Conservation (phyloP, 1,140 invertebrate species). For the Helicoverpa zea region DNA sequence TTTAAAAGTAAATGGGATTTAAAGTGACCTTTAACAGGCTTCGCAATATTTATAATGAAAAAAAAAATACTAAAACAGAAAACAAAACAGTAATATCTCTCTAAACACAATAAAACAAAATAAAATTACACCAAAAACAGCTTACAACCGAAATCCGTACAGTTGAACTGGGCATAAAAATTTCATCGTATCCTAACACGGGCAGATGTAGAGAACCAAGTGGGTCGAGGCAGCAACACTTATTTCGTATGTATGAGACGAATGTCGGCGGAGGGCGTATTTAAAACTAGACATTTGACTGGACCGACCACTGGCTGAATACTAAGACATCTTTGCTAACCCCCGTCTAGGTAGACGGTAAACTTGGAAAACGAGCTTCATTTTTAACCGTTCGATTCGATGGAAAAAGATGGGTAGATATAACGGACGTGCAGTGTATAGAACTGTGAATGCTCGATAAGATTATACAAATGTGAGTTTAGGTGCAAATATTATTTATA, state of each 20-base stretch:
- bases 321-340: slow-evolving; percentile 46
- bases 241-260: slow-evolving; percentile 77
- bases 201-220: slow-evolving; percentile 23
- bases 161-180: slow-evolving; percentile 19
- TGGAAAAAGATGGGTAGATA: background rate
- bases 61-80: too few species aligned
- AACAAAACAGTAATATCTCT: too few species aligned
- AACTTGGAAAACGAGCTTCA: slow-evolving; percentile 31
- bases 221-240: slow-evolving; percentile 54
- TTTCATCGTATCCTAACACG: slow-evolving; percentile 22
- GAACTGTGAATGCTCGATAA: too few species aligned
- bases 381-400: slow-evolving; percentile 32
- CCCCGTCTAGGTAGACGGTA: background rate
- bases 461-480: too few species aligned
- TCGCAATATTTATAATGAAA: too few species aligned
- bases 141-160: background rate
- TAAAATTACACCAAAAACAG: too few species aligned
- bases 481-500: too few species aligned
- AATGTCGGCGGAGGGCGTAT: slow-evolving; percentile 66
- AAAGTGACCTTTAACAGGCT: too few species aligned
- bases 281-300: slow-evolving; percentile 71
- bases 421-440: too few species aligned
- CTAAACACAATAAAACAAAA: too few species aligned
- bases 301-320: slow-evolving; percentile 60
- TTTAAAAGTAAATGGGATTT: too few species aligned